Conservation (phyloP, 2,113 vertebrate species). For the Lampris incognitus region DNA sequence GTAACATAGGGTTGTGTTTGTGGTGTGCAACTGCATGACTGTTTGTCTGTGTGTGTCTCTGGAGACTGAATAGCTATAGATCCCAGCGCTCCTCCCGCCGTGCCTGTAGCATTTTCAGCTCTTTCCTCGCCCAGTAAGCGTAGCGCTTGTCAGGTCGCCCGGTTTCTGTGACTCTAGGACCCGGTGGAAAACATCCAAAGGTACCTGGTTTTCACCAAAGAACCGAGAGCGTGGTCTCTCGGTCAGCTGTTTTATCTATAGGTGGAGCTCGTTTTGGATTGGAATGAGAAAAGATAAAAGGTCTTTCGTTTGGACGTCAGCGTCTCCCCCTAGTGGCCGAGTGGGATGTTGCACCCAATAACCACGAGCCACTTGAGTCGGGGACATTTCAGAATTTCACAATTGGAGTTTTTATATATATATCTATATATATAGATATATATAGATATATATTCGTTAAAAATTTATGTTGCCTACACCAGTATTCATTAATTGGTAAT, state of each 20-base stretch:
- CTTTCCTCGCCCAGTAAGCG: constrained; percentile 31
- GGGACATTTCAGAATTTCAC: neutral
- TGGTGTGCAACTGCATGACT: constrained; percentile 51
- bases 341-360: constrained; percentile 5
- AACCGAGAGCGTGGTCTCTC: constrained; percentile 54
- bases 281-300: constrained; percentile 60
- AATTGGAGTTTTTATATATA: neutral
- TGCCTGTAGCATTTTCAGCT: constrained; percentile 37
- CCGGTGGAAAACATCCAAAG: constrained; percentile 27
- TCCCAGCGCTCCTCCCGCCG: constrained; percentile 49
- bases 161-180: constrained; percentile 32
- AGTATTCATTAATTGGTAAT: too few species aligned
- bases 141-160: constrained; percentile 30
- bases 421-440: neutral
- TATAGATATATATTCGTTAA: too few species aligned
- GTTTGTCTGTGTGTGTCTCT: constrained; percentile 62
- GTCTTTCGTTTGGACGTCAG: constrained; percentile 43
- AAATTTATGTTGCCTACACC: too few species aligned
- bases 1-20: constrained; percentile 27
- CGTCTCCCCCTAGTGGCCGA: constrained; percentile 75
- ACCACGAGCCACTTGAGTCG: neutral
- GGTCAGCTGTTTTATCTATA: constrained; percentile 58
- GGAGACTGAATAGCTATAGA: constrained; percentile 61
- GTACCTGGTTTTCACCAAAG: constrained; percentile 55
- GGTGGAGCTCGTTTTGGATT: constrained; percentile 54